Evolutionary conservation across 2,113 vertebrate genomes (phyloP), one percentile per base, ranked within the genome.

Genomic region (Phrynocephalus versicolor): DNA sequence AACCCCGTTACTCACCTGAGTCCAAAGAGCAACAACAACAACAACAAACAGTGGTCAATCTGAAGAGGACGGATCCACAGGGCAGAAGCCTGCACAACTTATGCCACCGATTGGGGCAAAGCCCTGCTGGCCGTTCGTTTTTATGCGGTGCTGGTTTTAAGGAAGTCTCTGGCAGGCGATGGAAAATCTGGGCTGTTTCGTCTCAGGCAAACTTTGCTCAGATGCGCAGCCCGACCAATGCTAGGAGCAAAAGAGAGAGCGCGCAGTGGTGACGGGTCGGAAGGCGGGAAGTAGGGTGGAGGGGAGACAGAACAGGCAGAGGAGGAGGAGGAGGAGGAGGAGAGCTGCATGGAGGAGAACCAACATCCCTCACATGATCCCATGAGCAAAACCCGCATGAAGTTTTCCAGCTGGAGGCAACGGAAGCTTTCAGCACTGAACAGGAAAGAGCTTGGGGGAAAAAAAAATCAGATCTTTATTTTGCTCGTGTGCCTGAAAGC

Each of bases 161-260:
- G 93, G 90, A 91, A 94, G 92, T 91, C 0, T 91, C 0, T 0
- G 86, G 75, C 51, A 35, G 1, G 70, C 84, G 41, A 86, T 87
- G 94, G 92, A 94, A 94, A 94, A 88, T 58, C 13, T 90, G 84
- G 88, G 89, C 88, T 75, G 39, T 18, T 27, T 0, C 3, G n/a
- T 10, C 0, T 33, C 71, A 41, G 27, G 86, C 33, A 57, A 57
- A 27, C 19, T 65, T 84, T 73, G 64, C 86, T 88, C 86, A 79
- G 70, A 74, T 4, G 18, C 2, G 45, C n/a, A 51, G 30, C 5
- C n/a, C 25, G 10, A 0, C 18, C 41, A 14, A 30, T 62, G 21
- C 25, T 12, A 2, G 15, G 75, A 65, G n/a, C n/a, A n/a, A n/a
- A n/a, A n/a, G 64, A 8, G 14, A 14, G 83, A 30, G 45, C 10